Base-by-base conservation (phyloP, 2,113 vertebrate genomes). In the Lota lota region DNA sequence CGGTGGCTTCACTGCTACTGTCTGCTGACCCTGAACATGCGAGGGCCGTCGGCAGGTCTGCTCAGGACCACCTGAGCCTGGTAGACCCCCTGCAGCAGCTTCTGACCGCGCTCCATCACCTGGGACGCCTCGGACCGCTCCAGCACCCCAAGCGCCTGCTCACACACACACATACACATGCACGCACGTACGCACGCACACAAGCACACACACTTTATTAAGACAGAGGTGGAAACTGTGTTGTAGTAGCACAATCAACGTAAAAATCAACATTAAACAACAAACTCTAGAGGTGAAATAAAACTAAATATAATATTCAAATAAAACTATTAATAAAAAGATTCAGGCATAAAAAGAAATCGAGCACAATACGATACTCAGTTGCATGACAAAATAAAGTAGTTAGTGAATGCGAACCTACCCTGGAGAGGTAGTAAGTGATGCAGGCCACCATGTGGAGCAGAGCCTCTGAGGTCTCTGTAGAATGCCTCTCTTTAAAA, bases 391-490 rank as follows among this genome's bases (percentile, higher is more conserved):
- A 47, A 47, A 2, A 47, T 47, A 47, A 47, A 47, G 40, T 47
- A 47, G 40, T 47, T 14, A 47, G 40, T n/a, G 4, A 54, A 69
- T 14, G 6, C 6, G 7, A 33, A 36, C 24, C 17, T 89, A 99
- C 97, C 96, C 97, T 97, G 74, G 91, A 89, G 63, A 94, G 75
- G 78, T 96, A 95, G 88, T 93, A 94, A 56, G 94, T 90, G 61
- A 91, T 93, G 74, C 95, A 98, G 61, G 95, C 95, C 72, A 96
- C 90, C 95, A 98, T 97, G 75, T 98, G 95, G 73, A 94, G 90
- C 12, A 97, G 67, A 12, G 91, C 93, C 71, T 95, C 93, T 40
- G 88, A 85, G 69, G 85, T 87, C n/a, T 70, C 75, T 74, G 58
- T 57, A 5, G 88, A 64, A 67, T 86, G 93, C 76, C 77, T 95